phyloP scores from a whole-genome alignment of 2,113 vertebrate genomes.

The Planiliza haematocheilus region DNA sequence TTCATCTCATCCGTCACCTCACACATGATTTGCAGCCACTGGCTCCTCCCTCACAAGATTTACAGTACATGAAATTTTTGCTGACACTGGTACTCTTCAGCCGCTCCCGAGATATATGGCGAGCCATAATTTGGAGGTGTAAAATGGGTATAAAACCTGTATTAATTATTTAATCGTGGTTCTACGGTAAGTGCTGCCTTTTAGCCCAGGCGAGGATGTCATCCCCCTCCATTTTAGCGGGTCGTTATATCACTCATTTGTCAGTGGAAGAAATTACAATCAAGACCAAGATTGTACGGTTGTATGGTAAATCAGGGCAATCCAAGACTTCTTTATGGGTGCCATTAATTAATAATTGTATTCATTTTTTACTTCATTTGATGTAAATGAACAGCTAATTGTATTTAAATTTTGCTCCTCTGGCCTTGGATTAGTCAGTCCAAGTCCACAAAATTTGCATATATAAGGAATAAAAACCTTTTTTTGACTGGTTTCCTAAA shows the following conservation, averaged over 20 bases:
- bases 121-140: conserved; percentile 82
- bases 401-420: conserved; percentile 51
- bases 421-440: conserved; percentile 2
- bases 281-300: conserved; percentile 55
- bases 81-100: conserved; percentile 71
- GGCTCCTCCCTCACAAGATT: conserved; percentile 71
- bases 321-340: conserved; percentile 57
- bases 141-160: conserved; percentile 83
- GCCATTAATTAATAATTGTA: conserved; percentile 67
- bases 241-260: conserved; percentile 79
- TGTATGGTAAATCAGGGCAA: conserved; percentile 65
- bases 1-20: conserved; percentile 54
- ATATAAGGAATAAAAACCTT: conserved; percentile 1
- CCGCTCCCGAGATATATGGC: conserved; percentile 77
- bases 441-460: conserved; percentile 9
- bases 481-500: conserved; percentile 19
- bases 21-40: conserved; percentile 59
- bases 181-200: conserved; percentile 82
- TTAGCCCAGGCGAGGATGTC: conserved; percentile 77
- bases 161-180: conserved; percentile 86
- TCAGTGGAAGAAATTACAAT: conserved; percentile 71
- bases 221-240: conserved; percentile 76
- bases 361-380: conserved; percentile 56
- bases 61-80: conserved; percentile 75
- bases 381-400: conserved; percentile 66